Evolutionary conservation across 2,888 invertebrate species (phyloP).

Genomic region (Cheilosia scutellata): DNA sequence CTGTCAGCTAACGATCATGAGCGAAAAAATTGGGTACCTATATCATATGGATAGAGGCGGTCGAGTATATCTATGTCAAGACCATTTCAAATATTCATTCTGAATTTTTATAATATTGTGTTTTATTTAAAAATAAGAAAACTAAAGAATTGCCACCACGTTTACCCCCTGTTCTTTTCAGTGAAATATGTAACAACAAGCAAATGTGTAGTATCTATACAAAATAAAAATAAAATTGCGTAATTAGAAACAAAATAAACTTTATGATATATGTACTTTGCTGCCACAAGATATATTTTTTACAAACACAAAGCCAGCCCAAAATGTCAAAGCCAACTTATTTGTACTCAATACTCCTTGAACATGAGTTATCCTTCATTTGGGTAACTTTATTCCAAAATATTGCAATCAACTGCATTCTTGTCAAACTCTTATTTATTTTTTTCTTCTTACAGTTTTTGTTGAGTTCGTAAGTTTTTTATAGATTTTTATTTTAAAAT

Average conservation of each 20-base stretch:
- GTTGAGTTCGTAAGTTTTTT: background rate
- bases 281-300: background rate
- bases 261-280: too few species aligned
- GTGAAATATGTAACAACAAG: background rate
- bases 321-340: conserved; percentile 16
- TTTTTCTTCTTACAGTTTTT: background rate
- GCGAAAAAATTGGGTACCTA: too few species aligned
- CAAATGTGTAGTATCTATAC: background rate
- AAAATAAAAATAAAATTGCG: background rate
- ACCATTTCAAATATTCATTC: too few species aligned
- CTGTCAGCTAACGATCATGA: too few species aligned
- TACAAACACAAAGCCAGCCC: background rate
- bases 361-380: conserved; percentile 54
- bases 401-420: background rate
- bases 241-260: background rate
- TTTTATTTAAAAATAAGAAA: too few species aligned
- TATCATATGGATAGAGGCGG: too few species aligned
- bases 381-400: background rate
- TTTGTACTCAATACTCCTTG: conserved; percentile 52
- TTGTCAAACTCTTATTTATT: background rate
- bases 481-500: background rate
- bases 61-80: too few species aligned
- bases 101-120: too few species aligned
- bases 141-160: background rate
- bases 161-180: background rate